Percentiles rank a stretch among this genome's conserved stretches.
Evolutionary conservation across 2,113 vertebrate genomes (phyloP).

Genomic region (Phylloscopus whistleri): DNA sequence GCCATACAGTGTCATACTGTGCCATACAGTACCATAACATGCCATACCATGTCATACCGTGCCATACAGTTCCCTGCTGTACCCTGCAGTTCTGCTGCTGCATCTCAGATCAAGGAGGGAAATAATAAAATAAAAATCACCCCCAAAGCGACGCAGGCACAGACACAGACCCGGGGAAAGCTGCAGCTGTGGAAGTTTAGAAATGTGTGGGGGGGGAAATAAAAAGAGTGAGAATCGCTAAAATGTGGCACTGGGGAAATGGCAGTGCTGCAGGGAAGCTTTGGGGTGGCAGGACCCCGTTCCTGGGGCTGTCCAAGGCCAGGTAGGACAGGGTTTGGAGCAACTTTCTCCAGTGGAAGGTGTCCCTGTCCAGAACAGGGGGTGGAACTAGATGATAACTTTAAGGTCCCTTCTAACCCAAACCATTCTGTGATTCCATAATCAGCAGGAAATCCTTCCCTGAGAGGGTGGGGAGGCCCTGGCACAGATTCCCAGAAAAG

Average conservation of each 20-base stretch:
- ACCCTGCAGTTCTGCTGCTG: fast-evolving
- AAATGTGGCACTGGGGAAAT: background rate
- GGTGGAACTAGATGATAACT: background rate
- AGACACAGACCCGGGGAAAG: fast-evolving
- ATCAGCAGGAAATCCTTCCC: background rate
- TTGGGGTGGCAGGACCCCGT: background rate
- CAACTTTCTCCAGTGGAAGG: background rate
- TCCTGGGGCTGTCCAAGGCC: background rate
- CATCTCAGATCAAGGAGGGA: fast-evolving
- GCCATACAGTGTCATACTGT: fast-evolving
- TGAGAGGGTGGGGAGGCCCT: background rate
- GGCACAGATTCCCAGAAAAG: background rate
- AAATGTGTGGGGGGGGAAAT: too few relatives aligned
- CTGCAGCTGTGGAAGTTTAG: fast-evolving
- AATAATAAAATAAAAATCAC: background rate
- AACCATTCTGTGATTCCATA: background rate
- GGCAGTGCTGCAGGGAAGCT: background rate
- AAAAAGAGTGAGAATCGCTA: fast-evolving
- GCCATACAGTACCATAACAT: fast-evolving
- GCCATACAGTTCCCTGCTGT: too few relatives aligned
- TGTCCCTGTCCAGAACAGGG: background rate
- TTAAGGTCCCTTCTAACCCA: background rate
- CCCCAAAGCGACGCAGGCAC: fast-evolving
- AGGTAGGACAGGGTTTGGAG: background rate
- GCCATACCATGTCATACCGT: fast-evolving